Base-by-base conservation (phyloP, 2,113 vertebrate species). In the Embiotoca jacksoni region DNA sequence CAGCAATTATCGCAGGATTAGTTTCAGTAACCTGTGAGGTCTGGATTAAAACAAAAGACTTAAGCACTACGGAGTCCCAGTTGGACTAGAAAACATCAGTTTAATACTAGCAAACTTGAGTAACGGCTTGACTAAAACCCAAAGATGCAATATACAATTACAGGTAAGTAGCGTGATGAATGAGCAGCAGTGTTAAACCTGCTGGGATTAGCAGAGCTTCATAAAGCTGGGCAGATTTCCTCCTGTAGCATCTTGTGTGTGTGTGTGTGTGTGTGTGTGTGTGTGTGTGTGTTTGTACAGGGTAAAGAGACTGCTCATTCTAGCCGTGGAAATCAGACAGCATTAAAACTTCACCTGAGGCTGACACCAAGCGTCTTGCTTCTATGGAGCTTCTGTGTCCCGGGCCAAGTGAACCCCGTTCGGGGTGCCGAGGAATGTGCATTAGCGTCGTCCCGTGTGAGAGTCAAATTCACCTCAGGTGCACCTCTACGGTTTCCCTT, bases 371-470 rank as follows among this genome's bases (percentile, higher is more conserved):
- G 79, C 87, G 8, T 90, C 87, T 80, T 83, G 82, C 89, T 82
- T 95, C 89, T 95, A 93, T 93, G 92, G 92, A 88, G 90, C 93
- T 94, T 95, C 93, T 95, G 94, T 95, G 92, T 92, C 57, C 72
- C 68, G 62, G 78, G 94, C 94, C 93, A 94, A 93, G 75, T 92
- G 90, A 94, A 92, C 92, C 87, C 88, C 75, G 56, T 90, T 92
- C 81, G 70, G 81, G 84, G 89, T 92, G 91, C 86, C 59, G 90
- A 94, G 91, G 93, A 95, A 95, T 94, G 93, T 94, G 92, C 92
- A 94, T 94, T 94, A 94, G 91, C 90, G 87, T 88, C 66, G 84
- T 92, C 91, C 88, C 75, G 82, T 83, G 87, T 86, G 88, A 93
- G 94, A 94, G 91, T 94, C 92, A 89, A 92, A 94, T 95, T 94